These are phyloP conservation scores for Spongilla lacustris DNA, from an alignment of 37 sponge, comb jelly and placozoan species.

Conservation along the genomic window DNA sequence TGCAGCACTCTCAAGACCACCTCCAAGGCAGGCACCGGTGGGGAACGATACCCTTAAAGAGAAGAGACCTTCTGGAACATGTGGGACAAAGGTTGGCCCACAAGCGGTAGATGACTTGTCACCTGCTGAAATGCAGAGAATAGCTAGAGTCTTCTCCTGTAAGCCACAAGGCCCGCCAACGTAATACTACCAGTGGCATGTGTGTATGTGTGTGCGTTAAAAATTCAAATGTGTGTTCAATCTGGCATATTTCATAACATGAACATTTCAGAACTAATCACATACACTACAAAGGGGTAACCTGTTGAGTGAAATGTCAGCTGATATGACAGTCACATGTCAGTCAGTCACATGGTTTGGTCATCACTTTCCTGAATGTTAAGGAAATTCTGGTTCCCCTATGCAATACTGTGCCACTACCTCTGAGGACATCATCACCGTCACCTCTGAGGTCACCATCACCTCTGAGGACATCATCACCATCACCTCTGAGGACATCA, in stretches of 20 bases:
- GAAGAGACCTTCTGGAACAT: conserved; percentile 9
- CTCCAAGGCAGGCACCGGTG: conserved; percentile 11
- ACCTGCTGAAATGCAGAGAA: conserved; percentile 46
- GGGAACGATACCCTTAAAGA: background rate
- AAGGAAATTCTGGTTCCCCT: conserved; percentile 65
- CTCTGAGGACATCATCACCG: background rate
- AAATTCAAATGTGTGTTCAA: no score
- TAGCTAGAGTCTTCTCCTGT: conserved; percentile 63
- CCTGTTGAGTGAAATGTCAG: conserved; percentile 2
- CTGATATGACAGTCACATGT: no score
- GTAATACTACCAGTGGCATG: background rate
- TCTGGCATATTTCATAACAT: background rate
- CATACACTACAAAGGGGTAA: conserved; percentile 40
- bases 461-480: background rate
- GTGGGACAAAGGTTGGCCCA: background rate
- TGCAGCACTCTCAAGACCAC: conserved; percentile 55
- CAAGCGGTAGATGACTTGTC: background rate
- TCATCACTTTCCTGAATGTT: conserved; percentile 67
- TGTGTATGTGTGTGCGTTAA: background rate
- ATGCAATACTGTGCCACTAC: conserved; percentile 25
- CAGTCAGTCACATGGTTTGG: conserved; percentile 44
- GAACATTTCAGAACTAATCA: conserved; percentile 16
- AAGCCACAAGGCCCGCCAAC: background rate
- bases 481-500: background rate
- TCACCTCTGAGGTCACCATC: background rate